Conservation (phyloP, 1,140 invertebrate genomes). For the Tribolium madens region DNA sequence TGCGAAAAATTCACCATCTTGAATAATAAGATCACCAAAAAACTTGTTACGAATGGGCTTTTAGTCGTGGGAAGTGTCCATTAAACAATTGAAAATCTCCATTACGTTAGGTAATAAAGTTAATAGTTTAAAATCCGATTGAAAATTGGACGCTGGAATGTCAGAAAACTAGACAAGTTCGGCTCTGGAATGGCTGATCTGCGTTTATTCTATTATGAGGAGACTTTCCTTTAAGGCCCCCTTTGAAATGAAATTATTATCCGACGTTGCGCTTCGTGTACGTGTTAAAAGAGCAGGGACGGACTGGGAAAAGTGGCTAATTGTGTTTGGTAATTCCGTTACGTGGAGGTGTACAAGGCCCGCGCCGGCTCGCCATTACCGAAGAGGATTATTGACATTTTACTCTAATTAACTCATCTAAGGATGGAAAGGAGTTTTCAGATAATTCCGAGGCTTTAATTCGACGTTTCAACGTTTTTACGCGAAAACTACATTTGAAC, state of each 20-base stretch:
- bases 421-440: no score
- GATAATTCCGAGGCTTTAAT: no score
- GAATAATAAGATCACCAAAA: slow-evolving; percentile 55
- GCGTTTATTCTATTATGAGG: slow-evolving; percentile 31
- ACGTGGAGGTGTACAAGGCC: background rate
- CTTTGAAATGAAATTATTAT: slow-evolving; percentile 27
- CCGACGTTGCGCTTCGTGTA: slow-evolving; percentile 14
- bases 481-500: no score
- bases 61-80: slow-evolving; percentile 37
- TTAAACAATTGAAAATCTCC: slow-evolving; percentile 43
- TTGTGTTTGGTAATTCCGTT: slow-evolving; percentile 37
- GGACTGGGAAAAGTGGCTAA: slow-evolving; percentile 10
- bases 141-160: slow-evolving; percentile 14
- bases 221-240: slow-evolving; percentile 3
- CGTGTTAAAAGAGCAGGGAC: slow-evolving; percentile 28
- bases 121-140: slow-evolving; percentile 45
- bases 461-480: no score
- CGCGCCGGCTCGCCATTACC: background rate
- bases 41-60: background rate
- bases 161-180: slow-evolving; percentile 30
- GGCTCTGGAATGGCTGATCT: slow-evolving; percentile 28
- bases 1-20: slow-evolving; percentile 58
- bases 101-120: slow-evolving; percentile 36
- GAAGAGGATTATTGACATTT: background rate
- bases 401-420: no score